phyloP scores from a whole-genome alignment of 2,888 invertebrate species.

The Schrankia costaestrigalis region DNA sequence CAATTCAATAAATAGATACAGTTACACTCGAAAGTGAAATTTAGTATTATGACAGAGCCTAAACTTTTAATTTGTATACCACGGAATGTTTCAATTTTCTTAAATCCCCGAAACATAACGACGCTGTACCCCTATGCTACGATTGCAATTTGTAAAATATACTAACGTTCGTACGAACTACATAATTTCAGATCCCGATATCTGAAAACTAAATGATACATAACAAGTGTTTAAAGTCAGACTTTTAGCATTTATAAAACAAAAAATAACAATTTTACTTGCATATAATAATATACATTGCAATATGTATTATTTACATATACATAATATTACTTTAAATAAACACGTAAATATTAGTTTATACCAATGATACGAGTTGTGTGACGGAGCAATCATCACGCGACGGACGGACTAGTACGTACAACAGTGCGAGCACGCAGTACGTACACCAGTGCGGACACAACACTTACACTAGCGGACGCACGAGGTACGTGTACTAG shows the following conservation, averaged over 20 bases:
- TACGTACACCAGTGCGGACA: slow-evolving; percentile 10
- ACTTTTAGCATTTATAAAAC: slow-evolving; percentile 76
- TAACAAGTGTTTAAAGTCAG: slow-evolving; percentile 79
- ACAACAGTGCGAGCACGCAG: not conserved
- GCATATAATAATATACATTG: slow-evolving; percentile 76
- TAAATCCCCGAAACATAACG: slow-evolving; percentile 61
- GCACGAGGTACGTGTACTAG: no score
- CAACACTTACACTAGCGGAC: slow-evolving; percentile 24
- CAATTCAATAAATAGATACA: slow-evolving; percentile 29
- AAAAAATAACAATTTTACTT: slow-evolving; percentile 74
- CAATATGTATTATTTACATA: slow-evolving; percentile 79
- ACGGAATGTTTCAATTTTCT: slow-evolving; percentile 70
- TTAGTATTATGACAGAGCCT: slow-evolving; percentile 44
- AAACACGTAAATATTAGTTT: slow-evolving; percentile 74
- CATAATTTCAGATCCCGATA: slow-evolving; percentile 62
- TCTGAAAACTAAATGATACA: slow-evolving; percentile 68
- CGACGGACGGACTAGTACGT: slow-evolving; percentile 17
- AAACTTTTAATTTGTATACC: slow-evolving; percentile 56
- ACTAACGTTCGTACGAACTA: slow-evolving; percentile 63
- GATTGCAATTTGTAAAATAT: slow-evolving; percentile 56
- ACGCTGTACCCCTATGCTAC: slow-evolving; percentile 56
- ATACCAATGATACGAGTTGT: slow-evolving; percentile 62
- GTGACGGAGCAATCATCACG: slow-evolving; percentile 27
- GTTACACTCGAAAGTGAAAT: slow-evolving; percentile 30
- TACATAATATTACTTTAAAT: slow-evolving; percentile 72